Percentiles rank a stretch among this genome's conserved stretches.
Conservation (phyloP, 2,888 invertebrate genomes). For the Himalopsyche japonica region DNA sequence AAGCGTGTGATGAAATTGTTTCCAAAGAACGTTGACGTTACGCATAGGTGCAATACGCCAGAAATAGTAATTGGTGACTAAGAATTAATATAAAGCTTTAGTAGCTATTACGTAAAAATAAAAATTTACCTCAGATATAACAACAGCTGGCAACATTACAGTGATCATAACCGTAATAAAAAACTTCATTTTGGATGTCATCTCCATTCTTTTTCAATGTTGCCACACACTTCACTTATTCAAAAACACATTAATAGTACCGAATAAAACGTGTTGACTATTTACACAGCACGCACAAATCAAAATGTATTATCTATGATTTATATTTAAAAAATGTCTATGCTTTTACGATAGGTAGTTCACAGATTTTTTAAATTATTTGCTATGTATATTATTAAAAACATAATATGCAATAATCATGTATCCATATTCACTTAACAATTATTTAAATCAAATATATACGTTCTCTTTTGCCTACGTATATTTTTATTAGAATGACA, state of each 20-base stretch:
- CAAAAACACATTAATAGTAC: neutral
- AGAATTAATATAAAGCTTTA: too few relatives aligned
- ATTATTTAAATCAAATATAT: neutral
- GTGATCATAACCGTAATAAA: neutral
- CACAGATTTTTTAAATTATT: too few relatives aligned
- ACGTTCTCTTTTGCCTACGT: neutral
- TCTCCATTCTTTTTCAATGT: neutral
- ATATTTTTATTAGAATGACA: neutral
- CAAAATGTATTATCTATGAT: neutral
- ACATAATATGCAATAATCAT: neutral
- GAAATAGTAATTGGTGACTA: too few relatives aligned
- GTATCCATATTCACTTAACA: neutral
- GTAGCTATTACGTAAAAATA: neutral
- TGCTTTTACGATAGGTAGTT: too few relatives aligned
- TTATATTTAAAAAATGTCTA: too few relatives aligned
- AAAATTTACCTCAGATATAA: neutral
- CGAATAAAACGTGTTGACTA: neutral
- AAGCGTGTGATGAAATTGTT: too few relatives aligned
- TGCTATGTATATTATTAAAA: neutral
- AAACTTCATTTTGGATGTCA: neutral
- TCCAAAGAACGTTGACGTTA: too few relatives aligned
- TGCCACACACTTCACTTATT: neutral
- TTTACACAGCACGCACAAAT: neutral
- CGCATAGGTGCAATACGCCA: too few relatives aligned
- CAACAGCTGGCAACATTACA: neutral